Evolutionary conservation across 2,888 invertebrate species (phyloP).

Genomic region (Ophonus ardosiacus): DNA sequence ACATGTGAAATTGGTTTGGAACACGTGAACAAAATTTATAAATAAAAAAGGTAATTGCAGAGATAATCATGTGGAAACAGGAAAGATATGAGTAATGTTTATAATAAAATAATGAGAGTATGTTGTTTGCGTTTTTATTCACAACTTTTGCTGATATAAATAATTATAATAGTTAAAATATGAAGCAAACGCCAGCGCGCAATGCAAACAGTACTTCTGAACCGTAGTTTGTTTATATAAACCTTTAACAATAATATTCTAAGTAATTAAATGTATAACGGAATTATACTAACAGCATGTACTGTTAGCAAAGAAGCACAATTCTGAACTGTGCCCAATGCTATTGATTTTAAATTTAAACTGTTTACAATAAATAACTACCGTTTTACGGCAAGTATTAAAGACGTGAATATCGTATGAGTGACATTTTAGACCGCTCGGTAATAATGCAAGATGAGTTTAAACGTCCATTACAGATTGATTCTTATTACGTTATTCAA

Average conservation of each 20-base stretch:
- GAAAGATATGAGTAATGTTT: slow-evolving; percentile 26
- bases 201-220: slow-evolving; percentile 64
- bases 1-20: not conserved
- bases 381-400: slow-evolving; percentile 57
- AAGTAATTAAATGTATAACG: slow-evolving; percentile 65
- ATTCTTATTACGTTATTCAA: slow-evolving; percentile 49
- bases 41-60: not conserved
- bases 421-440: slow-evolving; percentile 62
- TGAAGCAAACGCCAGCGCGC: slow-evolving; percentile 64
- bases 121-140: slow-evolving; percentile 64
- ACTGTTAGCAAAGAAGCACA: slow-evolving; percentile 60
- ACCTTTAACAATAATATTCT: slow-evolving; percentile 66
- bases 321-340: slow-evolving; percentile 60
- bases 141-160: slow-evolving; percentile 64
- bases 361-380: slow-evolving; percentile 56
- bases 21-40: not conserved
- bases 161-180: slow-evolving; percentile 65
- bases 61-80: slow-evolving; percentile 7
- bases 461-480: slow-evolving; percentile 53
- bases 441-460: slow-evolving; percentile 59
- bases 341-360: slow-evolving; percentile 60
- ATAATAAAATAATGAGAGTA: slow-evolving; percentile 49
- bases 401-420: slow-evolving; percentile 62
- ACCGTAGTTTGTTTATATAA: slow-evolving; percentile 65
- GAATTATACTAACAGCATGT: slow-evolving; percentile 64